These are phyloP conservation scores for Syngnathoides biaculeatus DNA, from an alignment of 2,113 vertebrate species.

Conservation along the genomic window DNA sequence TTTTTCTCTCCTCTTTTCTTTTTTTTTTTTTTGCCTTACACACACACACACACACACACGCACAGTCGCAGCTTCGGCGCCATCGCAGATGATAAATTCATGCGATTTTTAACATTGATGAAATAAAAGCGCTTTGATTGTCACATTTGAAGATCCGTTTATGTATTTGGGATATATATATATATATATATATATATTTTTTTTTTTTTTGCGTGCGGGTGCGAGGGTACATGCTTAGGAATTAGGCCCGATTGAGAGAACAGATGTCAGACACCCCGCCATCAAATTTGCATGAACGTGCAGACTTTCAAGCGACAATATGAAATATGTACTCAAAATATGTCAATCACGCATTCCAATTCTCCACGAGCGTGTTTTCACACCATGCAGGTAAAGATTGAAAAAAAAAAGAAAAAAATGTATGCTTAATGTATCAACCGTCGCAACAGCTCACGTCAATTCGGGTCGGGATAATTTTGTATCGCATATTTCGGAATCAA, in stretches of 20 bases:
- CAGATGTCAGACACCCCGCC: constrained; percentile 22
- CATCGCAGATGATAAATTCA: constrained; percentile 25
- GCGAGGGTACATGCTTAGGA: neutral
- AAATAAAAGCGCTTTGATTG: constrained; percentile 24
- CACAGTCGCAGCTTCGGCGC: constrained; percentile 50
- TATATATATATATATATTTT: neutral
- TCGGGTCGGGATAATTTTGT: no score
- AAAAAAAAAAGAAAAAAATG: no score
- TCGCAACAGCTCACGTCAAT: no score
- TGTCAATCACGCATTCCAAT: neutral
- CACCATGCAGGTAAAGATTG: neutral
- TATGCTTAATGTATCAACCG: no score
- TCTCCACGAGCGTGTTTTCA: neutral
- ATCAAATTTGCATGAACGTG: constrained; percentile 15
- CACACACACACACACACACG: constrained; percentile 48
- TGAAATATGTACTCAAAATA: neutral
- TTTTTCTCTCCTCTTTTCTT: constrained; percentile 10
- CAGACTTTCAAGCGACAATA: neutral
- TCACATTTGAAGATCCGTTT: constrained; percentile 17
- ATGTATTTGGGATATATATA: constrained; percentile 2
- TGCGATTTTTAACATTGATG: constrained; percentile 20
- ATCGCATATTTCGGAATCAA: no score
- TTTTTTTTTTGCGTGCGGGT: neutral
- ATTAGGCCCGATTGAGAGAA: constrained; percentile 22
- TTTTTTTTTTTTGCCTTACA: no score